Evolutionary conservation across 2,888 invertebrate genomes (phyloP), one percentile per base, ranked within the genome.

Genomic region (Zaprionus obscuricornis): DNA sequence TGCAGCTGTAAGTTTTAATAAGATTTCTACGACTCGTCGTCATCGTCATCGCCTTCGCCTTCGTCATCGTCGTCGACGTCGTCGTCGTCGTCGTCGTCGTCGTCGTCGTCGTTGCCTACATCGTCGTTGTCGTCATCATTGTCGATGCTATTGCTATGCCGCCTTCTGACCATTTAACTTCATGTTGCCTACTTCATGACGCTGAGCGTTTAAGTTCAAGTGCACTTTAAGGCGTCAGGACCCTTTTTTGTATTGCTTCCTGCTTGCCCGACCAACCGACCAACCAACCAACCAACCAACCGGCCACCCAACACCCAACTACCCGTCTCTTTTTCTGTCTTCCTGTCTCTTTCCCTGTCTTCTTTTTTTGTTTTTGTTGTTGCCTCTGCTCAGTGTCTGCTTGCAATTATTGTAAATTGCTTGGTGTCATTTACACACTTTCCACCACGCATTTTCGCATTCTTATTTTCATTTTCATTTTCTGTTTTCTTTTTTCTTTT

Each of bases 1-100:
- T 81, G 83, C 85, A 73, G 85, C 81, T 75, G 85, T 78, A 73
- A 85, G 81, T 81, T 81, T 85, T 81, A 85, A 81, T 81, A 81
- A 78, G 81, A 81, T 74, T 81, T 78, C 84, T 54, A 76, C 74
- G 81, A 76, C 54, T 73, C 57, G 55, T 67, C 56, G 51, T 50
- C 65, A 58, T 49, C 51, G 66, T 5, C 6, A 10, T 7, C 6
- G 29, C 11, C 50, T 37, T 31, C 18, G 10, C 33, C 7, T 10
- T 11, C 5, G 13, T 40, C 16, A 58, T 49, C 51, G 66, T 5
- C 6, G n/a, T 7, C 6, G 29, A 2, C 50, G 31, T 31, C 18
- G 10, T 27, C 7, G 7, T 11, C 5, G 13, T 40, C 16, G n/a
- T 73, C 57, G 55, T 67, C 56, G 51, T 50, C 65, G 60, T 49